Evolutionary conservation across 2,888 invertebrate genomes (phyloP).

Genomic region (Eupsilia transversa): DNA sequence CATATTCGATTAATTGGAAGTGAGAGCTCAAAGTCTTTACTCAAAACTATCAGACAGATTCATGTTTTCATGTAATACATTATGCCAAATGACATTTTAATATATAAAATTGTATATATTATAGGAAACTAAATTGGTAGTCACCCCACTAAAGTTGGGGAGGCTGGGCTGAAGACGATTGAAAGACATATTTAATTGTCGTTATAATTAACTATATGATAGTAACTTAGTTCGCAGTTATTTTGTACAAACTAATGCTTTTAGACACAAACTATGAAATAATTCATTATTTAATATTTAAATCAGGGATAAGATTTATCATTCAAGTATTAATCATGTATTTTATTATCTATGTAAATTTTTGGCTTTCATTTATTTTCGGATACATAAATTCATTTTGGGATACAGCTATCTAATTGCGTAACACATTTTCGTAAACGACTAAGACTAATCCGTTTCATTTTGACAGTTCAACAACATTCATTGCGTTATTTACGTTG

Average conservation of each 20-base stretch:
- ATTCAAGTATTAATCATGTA: background rate
- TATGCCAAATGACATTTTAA: slow-evolving; percentile 16
- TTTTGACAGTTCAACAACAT: no score
- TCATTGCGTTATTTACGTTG: no score
- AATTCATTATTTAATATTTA: slow-evolving; percentile 6
- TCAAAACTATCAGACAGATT: background rate
- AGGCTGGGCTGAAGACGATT: background rate
- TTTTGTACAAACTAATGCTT: slow-evolving; percentile 60
- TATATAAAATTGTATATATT: slow-evolving; percentile 24
- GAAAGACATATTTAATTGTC: background rate
- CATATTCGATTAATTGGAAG: slow-evolving; percentile 1
- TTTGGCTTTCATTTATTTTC: background rate
- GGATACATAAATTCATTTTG: background rate
- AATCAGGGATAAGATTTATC: slow-evolving; percentile 3
- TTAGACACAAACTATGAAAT: slow-evolving; percentile 37
- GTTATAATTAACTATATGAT: slow-evolving; percentile 49
- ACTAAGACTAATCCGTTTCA: no score
- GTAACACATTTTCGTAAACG: no score
- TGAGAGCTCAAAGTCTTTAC: background rate
- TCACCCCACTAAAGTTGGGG: background rate
- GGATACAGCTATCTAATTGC: no score
- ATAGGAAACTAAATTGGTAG: background rate
- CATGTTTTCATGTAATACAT: background rate
- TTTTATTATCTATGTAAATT: background rate
- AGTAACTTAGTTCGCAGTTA: slow-evolving; percentile 43